phyloP scores from a whole-genome alignment of 1,140 invertebrate genomes.

The Meloidogyne chitwoodi region DNA sequence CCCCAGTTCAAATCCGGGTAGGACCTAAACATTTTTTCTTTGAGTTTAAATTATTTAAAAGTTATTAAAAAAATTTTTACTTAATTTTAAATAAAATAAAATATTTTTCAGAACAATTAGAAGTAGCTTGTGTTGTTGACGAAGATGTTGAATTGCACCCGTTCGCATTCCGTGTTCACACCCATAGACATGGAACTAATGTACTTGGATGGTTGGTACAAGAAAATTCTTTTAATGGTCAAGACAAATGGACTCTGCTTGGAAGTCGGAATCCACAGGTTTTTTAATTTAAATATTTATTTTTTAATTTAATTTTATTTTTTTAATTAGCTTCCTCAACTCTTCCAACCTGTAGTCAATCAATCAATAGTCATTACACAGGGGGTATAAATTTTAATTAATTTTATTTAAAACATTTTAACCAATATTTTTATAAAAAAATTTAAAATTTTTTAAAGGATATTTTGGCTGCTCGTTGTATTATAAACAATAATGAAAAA shows the following conservation, averaged over 20 bases:
- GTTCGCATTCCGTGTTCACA: conserved; percentile 89
- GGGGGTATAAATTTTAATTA: conserved; percentile 67
- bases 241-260: conserved; percentile 64
- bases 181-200: conserved; percentile 68
- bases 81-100: not conserved
- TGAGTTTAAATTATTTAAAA: not conserved
- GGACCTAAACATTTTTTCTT: not conserved
- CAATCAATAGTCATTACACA: conserved; percentile 62
- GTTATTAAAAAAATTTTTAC: not conserved
- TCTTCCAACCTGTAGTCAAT: conserved; percentile 84
- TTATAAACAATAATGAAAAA: conserved; percentile 74
- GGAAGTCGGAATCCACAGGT: conserved; percentile 79
- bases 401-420: not conserved
- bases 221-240: conserved; percentile 32
- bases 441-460: conserved; percentile 16
- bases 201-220: conserved; percentile 48
- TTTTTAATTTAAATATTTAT: not conserved
- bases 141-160: conserved; percentile 83
- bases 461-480: conserved; percentile 77
- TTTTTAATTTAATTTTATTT: not conserved
- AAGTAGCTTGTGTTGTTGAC: conserved; percentile 75
- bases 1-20: conserved; percentile 17
- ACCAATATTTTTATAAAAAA: conserved; percentile 62
- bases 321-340: conserved; percentile 71
- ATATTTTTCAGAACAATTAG: conserved; percentile 73